A percentile compares a stretch with the other conserved stretches of the same genome.
Conservation (phyloP, 2,888 invertebrate genomes). For the Seira ritae region DNA sequence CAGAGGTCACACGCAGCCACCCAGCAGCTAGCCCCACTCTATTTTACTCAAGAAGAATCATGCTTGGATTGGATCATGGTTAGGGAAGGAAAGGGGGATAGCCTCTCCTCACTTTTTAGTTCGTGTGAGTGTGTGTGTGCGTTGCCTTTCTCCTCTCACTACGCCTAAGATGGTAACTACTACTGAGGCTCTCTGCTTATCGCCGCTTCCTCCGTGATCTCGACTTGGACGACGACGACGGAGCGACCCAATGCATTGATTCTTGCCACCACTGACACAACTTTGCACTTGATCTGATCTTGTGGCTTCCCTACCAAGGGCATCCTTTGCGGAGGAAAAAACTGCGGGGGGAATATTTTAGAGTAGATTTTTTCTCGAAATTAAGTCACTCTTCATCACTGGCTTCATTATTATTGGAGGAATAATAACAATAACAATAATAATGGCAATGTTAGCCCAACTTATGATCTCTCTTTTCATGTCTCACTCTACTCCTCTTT, state of each 20-base stretch:
- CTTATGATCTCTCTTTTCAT: constrained; percentile 49
- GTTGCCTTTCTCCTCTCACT: constrained; percentile 1
- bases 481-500: constrained; percentile 44
- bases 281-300: constrained; percentile 10
- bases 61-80: neutral
- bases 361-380: neutral
- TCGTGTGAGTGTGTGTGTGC: neutral
- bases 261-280: neutral
- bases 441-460: constrained; percentile 64
- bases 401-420: constrained; percentile 47
- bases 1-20: neutral
- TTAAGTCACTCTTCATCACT: constrained; percentile 45
- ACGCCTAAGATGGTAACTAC: constrained; percentile 7
- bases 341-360: constrained; percentile 4
- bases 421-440: constrained; percentile 59
- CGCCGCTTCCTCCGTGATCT: constrained; percentile 22
- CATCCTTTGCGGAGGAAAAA: neutral
- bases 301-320: neutral
- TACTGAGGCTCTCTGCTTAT: constrained; percentile 31
- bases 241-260: neutral
- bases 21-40: neutral
- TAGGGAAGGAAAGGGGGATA: neutral
- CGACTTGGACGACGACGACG: neutral
- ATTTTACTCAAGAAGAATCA: constrained; percentile 4
- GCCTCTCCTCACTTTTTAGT: constrained; percentile 7